Conservation (phyloP, 2,888 invertebrate species). For the Lasioglossum marginatum region DNA sequence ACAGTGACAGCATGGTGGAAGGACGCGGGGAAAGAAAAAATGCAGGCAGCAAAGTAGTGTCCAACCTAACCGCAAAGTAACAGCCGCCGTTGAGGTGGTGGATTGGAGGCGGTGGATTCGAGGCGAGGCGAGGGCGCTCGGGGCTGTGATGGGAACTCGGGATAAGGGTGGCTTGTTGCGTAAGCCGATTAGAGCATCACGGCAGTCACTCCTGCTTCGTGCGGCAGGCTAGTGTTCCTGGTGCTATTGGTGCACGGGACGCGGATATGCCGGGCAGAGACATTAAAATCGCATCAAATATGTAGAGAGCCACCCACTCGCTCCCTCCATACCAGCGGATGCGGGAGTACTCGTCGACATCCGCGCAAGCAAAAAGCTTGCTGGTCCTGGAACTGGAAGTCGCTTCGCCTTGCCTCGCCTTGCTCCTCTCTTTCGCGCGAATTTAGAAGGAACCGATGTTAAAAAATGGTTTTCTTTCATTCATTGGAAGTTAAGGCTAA, state of each 20-base stretch:
- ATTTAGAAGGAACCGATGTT: background rate
- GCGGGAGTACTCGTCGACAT: constrained; percentile 69
- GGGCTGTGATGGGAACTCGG: constrained; percentile 63
- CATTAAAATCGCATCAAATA: constrained; percentile 85
- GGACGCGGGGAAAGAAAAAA: background rate
- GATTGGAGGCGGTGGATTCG: background rate
- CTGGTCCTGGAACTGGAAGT: constrained; percentile 50
- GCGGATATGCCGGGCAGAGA: constrained; percentile 75
- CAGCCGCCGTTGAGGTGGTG: constrained; percentile 49
- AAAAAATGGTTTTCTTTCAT: background rate
- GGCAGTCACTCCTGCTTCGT: constrained; percentile 73
- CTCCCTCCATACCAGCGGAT: constrained; percentile 66
- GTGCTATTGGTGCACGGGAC: constrained; percentile 54
- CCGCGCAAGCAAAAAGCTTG: constrained; percentile 72
- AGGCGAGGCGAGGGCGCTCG: constrained; percentile 37
- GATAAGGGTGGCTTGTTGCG: constrained; percentile 79
- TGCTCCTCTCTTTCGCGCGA: background rate
- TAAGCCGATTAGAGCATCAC: constrained; percentile 84
- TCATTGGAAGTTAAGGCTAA: background rate
- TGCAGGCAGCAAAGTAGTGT: constrained; percentile 24
- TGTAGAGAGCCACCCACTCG: constrained; percentile 72
- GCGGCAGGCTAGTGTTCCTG: constrained; percentile 45
- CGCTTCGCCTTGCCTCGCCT: background rate
- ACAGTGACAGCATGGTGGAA: background rate
- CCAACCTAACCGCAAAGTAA: constrained; percentile 72